Evolutionary conservation across 2,113 vertebrate genomes (phyloP), one percentile per base, ranked within the genome.

Genomic region (Oncorhynchus clarkii): DNA sequence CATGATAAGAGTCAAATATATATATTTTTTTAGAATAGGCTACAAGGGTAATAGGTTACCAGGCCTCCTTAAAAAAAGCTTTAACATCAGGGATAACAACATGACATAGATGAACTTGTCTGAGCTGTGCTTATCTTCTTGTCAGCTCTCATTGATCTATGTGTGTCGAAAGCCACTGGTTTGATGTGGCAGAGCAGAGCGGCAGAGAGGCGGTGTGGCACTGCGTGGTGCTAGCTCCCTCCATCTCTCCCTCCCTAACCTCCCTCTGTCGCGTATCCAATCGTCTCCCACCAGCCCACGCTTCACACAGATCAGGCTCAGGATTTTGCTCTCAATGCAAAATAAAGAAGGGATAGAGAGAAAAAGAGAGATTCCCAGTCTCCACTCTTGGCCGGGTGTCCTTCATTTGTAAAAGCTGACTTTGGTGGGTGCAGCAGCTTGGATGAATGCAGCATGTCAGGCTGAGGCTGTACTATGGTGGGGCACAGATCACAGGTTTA

Each of bases 91-190:
- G 34, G 27, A 72, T 80, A 79, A 71, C 80, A 72, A 67, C 66
- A 51, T 72, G 70, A 80, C 76, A 83, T 72, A 75, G 82, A 84
- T 82, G 78, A 74, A 80, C 64, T 76, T 74, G 78, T 72, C 78
- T 27, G 26, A 75, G 48, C 57, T 49, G 67, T 57, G 75, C 77
- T 86, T 84, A 84, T 84, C 82, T 71, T 73, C 48, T 71, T 82
- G 76, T 82, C 82, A 74, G 59, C 24, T 14, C 51, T 66, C 24
- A 57, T 51, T 81, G 82, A 86, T 78, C 74, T 80, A 75, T 79
- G 65, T 27, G 34, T 74, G 70, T 71, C 64, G 57, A 49, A 72
- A 60, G 77, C 69, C 71, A 66, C 34, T 45, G n/a, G 69, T 31
- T 73, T 84, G 70, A 70, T 71, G 66, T 45, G 22, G 51, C 51